Conservation (phyloP, 2,888 invertebrate species). For the Nomada ruficornis region DNA sequence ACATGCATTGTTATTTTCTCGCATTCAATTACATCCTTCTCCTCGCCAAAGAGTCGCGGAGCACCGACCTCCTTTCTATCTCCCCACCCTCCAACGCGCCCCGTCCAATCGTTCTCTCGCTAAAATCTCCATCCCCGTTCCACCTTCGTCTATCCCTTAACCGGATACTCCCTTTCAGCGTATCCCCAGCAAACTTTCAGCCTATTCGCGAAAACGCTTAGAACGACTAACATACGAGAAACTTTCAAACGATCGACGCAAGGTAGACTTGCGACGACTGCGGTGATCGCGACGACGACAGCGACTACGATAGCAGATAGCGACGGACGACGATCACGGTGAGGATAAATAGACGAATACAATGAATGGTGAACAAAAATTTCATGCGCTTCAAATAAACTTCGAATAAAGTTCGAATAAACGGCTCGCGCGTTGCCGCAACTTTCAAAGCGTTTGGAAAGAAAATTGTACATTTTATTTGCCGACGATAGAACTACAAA, state of each 20-base stretch:
- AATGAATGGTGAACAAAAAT: not conserved
- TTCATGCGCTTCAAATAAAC: not conserved
- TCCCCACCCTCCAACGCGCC: constrained; percentile 1
- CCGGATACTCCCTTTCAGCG: not conserved
- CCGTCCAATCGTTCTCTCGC: not conserved
- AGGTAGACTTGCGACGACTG: not conserved
- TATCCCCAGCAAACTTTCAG: not conserved
- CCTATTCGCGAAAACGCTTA: not conserved
- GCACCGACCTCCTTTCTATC: constrained; percentile 1
- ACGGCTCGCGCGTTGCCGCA: constrained; percentile 6
- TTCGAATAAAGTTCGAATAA: too few species aligned
- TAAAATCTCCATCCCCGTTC: constrained; percentile 10
- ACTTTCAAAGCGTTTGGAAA: constrained; percentile 63
- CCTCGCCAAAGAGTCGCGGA: constrained; percentile 40
- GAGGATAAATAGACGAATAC: not conserved
- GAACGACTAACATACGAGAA: not conserved
- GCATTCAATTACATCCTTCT: constrained; percentile 75
- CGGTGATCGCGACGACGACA: not conserved
- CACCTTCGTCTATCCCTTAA: constrained; percentile 6
- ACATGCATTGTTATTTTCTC: constrained; percentile 81
- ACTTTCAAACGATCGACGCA: not conserved
- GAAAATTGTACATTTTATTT: constrained; percentile 79
- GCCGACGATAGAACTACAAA: constrained; percentile 77
- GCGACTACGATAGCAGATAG: not conserved
- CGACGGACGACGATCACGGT: not conserved